Evolutionary conservation across 2,888 invertebrate species (phyloP), one percentile per base, ranked within the genome.

Genomic region (Julus scanicus): DNA sequence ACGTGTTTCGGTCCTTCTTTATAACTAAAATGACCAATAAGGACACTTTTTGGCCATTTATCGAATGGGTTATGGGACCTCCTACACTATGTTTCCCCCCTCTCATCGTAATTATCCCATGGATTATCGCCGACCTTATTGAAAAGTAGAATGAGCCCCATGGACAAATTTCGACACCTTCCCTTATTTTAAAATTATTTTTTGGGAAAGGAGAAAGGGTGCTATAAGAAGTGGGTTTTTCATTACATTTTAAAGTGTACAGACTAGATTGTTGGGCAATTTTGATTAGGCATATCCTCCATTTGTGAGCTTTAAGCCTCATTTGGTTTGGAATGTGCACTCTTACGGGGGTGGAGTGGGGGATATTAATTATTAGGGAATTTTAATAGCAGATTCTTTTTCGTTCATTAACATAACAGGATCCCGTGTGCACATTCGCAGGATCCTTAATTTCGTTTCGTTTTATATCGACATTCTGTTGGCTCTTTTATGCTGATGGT

Each of bases 311-410:
- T 44, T 44, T 71, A 20, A 71, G 20, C 29, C 71, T 71, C 71
- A 71, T 71, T 71, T 71, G 71, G 71, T 71, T 71, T 20, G 71
- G 71, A 71, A 71, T 71, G 71, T 63, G 63, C 13, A 6, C 63
- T 3, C n/a, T n/a, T 17, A 17, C 5, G 63, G 63, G 63, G 63
- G 63, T 63, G n/a, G 63, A 15, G 57, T 17, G 63, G 63, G 63
- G 6, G 71, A 71, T 71, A 71, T 71, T 71, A 71, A 71, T 71
- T 71, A 71, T 71, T 71, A 2, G 71, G 71, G 71, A 71, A 71
- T 71, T 71, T 71, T 71, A 71, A 71, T 71, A 71, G 9, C 71
- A 71, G 29, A 20, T 29, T 29, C 71, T 71, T 71, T 29, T 71
- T 20, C 29, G 29, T 5, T 29, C 71, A 71, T 71, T 71, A 71